phyloP scores from a whole-genome alignment of 1,140 invertebrate species.

The Temnothorax nylanderi region DNA sequence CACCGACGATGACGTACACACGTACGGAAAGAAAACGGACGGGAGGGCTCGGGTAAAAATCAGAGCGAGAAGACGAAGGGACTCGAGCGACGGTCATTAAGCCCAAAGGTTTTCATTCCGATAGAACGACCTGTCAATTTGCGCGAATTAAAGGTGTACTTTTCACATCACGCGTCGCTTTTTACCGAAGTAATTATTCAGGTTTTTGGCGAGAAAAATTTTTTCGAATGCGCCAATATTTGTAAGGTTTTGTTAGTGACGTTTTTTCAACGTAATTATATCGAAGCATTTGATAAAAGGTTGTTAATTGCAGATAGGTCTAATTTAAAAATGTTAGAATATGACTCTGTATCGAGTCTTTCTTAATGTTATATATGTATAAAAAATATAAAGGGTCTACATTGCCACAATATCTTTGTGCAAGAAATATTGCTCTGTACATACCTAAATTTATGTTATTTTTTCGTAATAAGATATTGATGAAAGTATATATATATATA shows the following conservation, averaged over 20 bases:
- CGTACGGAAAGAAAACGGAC: background rate
- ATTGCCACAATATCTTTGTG: background rate
- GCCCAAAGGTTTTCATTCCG: slow-evolving; percentile 29
- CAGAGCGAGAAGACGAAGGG: slow-evolving; percentile 57
- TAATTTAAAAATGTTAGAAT: background rate
- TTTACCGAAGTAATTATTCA: background rate
- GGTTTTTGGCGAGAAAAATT: background rate
- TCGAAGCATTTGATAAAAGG: background rate
- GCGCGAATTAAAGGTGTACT: slow-evolving; percentile 19
- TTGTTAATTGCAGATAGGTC: background rate
- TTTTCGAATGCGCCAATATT: background rate
- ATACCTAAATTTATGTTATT: background rate
- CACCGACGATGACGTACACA: slow-evolving; percentile 15
- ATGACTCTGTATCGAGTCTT: background rate
- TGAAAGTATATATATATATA: no score
- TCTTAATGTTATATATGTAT: background rate
- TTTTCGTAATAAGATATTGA: background rate
- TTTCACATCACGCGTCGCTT: background rate
- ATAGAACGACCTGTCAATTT: slow-evolving; percentile 15
- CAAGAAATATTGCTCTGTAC: background rate
- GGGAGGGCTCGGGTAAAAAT: slow-evolving; percentile 55
- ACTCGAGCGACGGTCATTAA: slow-evolving; percentile 60
- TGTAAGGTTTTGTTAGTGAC: background rate
- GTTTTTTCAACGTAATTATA: background rate
- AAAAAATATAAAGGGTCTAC: background rate